Base-by-base conservation (phyloP, 2,113 vertebrate genomes). In the Dipodomys spectabilis region DNA sequence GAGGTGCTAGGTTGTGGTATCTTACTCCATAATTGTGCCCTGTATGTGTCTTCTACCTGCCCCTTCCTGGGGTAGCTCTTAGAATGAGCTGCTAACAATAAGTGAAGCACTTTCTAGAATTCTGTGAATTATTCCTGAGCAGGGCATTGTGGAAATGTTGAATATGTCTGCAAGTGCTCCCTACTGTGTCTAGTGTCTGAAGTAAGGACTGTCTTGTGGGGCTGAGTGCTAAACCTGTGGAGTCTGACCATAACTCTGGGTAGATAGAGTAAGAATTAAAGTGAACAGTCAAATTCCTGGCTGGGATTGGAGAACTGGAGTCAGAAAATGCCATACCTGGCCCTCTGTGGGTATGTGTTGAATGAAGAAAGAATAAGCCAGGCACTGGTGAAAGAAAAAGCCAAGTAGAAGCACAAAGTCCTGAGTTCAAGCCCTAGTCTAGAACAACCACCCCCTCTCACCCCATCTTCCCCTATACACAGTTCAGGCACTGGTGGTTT, bases 11-110 rank as follows among this genome's bases (percentile, higher is more conserved):
- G 32, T 49, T 25, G n/a, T 6, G 77, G 35, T 8, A 5, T 0
- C 0, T 75, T 2, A 3, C 13, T 9, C 35, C 25, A 11, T 2
- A 0, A 0, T 64, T 28, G 11, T 25, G 23, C 49, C 19, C 65
- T 20, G 4, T 2, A 27, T 11, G 0, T 28, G 2, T 22, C 27
- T 30, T 57, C 45, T 0, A 0, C 68, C n/a, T 15, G 32, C 68
- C 19, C 16, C 49, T 20, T 30, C 67, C n/a, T 30, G 27, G 19
- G 45, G 71, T 4, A 1, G 18, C 64, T 44, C 73, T 87, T 45
- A 16, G 18, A 77, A 80, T 10, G 53, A 77, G 4, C 39, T 15
- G 44, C 35, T 25, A 5, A 82, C 39, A 16, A 4, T 1, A 15
- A 81, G 44, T 32, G 12, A 68, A 71, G 27, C 2, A 20, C 22